Conservation (phyloP, 1,140 invertebrate species). For the Neodiprion virginianus region DNA sequence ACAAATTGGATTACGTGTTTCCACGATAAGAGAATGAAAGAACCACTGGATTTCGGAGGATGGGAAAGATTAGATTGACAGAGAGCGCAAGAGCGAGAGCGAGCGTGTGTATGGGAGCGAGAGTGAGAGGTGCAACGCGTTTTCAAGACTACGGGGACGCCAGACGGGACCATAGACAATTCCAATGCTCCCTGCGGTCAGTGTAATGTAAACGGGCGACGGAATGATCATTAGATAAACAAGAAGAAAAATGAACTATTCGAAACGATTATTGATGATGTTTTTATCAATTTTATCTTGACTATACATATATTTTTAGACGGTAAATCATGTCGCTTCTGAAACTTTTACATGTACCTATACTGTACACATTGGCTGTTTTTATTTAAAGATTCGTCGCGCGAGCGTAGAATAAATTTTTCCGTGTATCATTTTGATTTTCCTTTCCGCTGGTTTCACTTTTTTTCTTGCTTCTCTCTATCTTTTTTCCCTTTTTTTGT, state of each 20-base stretch:
- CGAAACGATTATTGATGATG: neutral
- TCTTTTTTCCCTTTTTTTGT: neutral
- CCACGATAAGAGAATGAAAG: too few relatives aligned
- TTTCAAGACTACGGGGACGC: neutral
- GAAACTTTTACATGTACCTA: too few relatives aligned
- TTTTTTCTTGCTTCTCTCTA: neutral
- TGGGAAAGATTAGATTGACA: too few relatives aligned
- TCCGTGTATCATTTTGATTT: neutral
- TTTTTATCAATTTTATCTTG: neutral
- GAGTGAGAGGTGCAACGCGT: neutral
- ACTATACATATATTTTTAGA: neutral
- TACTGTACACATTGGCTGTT: neutral
- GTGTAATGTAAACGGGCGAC: neutral
- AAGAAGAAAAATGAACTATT: neutral
- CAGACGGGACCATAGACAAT: constrained; percentile 2
- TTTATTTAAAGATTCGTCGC: neutral
- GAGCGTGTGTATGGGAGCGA: neutral
- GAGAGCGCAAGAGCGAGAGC: neutral
- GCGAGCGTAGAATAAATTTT: neutral
- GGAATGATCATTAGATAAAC: neutral
- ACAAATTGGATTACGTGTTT: too few relatives aligned
- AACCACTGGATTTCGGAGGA: too few relatives aligned
- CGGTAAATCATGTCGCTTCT: neutral
- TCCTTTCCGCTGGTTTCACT: neutral
- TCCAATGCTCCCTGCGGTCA: neutral